These are phyloP conservation scores for Drosophila leonis DNA, from an alignment of 2,888 invertebrate genomes.

Conservation along the genomic window DNA sequence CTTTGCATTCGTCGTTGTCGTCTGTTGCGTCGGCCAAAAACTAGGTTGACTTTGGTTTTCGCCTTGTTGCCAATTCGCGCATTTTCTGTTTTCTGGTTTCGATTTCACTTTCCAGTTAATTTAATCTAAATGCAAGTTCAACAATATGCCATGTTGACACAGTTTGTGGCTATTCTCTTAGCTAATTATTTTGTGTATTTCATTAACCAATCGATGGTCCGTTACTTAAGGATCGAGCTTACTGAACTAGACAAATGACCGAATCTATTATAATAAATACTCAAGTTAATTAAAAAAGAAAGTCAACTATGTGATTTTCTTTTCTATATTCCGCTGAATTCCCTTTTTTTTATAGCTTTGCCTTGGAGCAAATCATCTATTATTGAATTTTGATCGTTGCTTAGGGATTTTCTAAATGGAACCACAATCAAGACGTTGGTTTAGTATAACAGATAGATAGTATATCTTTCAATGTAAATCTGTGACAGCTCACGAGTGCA, in stretches of 20 bases:
- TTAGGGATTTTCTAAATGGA: background rate
- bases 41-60: slow-evolving; percentile 70
- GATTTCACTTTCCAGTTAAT: slow-evolving; percentile 63
- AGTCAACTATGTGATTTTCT: background rate
- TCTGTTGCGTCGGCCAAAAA: slow-evolving; percentile 73
- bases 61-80: slow-evolving; percentile 53
- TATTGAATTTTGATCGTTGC: background rate
- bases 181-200: slow-evolving; percentile 7
- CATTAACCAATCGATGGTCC: background rate
- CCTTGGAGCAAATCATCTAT: background rate
- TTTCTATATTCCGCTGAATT: background rate
- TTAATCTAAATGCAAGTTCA: slow-evolving; percentile 51
- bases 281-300: background rate
- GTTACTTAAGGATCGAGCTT: background rate
- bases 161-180: slow-evolving; percentile 14
- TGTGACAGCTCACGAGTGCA: background rate
- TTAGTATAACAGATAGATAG: background rate
- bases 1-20: slow-evolving; percentile 40
- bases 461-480: background rate
- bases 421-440: background rate
- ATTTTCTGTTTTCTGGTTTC: slow-evolving; percentile 55
- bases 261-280: slow-evolving; percentile 10
- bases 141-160: slow-evolving; percentile 50
- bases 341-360: background rate
- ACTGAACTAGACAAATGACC: background rate